These are phyloP conservation scores for Drymodes brunneopygia DNA, from an alignment of 2,113 vertebrate species.

Conservation along the genomic window DNA sequence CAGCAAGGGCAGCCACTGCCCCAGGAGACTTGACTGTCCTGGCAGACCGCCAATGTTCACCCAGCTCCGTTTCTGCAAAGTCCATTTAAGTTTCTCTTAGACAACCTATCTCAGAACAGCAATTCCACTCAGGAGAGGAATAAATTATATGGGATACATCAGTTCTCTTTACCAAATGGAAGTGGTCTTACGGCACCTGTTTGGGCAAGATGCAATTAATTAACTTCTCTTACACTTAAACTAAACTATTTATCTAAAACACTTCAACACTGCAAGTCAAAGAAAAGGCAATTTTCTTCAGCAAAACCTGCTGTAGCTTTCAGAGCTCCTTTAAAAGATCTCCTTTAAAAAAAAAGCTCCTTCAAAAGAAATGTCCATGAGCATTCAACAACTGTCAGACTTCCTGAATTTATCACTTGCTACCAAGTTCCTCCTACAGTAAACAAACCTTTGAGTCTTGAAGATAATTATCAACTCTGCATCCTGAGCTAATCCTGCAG, in stretches of 20 bases:
- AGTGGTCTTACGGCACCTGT: background rate
- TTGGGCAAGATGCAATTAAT: background rate
- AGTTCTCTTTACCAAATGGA: background rate
- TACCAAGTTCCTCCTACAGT: background rate
- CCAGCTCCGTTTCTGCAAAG: background rate
- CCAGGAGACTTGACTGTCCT: background rate
- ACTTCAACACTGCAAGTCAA: background rate
- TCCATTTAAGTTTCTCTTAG: background rate
- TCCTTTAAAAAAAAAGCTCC: no score
- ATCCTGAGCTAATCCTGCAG: background rate
- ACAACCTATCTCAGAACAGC: background rate
- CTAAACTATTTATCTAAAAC: background rate
- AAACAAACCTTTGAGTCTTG: background rate
- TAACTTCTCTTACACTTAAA: background rate
- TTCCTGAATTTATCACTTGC: background rate
- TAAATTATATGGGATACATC: background rate
- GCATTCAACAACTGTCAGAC: background rate
- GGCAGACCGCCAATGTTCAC: background rate
- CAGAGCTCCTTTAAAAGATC: background rate
- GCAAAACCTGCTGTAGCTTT: background rate
- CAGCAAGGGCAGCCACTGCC: accelerated
- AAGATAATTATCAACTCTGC: background rate
- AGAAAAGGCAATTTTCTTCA: background rate
- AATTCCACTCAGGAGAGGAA: background rate
- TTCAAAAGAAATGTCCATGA: accelerated